These are phyloP conservation scores for Empis livida DNA, from an alignment of 2,888 invertebrate genomes.

Conservation along the genomic window DNA sequence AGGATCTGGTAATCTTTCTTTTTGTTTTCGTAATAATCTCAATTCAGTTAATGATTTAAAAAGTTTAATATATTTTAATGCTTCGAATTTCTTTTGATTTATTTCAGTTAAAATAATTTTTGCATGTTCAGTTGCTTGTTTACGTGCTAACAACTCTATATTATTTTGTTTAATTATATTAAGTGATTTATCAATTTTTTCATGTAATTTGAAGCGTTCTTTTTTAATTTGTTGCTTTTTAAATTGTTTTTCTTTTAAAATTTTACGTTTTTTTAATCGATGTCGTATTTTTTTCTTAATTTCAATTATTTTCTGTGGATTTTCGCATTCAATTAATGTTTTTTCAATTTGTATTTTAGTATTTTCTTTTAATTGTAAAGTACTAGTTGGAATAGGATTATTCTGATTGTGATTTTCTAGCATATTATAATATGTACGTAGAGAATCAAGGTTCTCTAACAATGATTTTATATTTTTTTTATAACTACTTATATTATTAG, in stretches of 20 bases:
- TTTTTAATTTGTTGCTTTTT: conserved; percentile 32
- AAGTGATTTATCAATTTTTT: conserved; percentile 53
- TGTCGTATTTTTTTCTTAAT: conserved; percentile 33
- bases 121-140: conserved; percentile 51
- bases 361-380: not conserved
- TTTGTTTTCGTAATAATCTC: conserved; percentile 36
- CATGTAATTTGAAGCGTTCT: conserved; percentile 40
- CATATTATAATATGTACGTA: too few relatives aligned
- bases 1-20: not conserved
- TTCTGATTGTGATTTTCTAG: too few relatives aligned
- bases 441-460: not conserved
- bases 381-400: too few relatives aligned
- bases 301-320: not conserved
- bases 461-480: not conserved
- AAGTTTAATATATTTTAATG: conserved; percentile 49
- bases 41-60: conserved; percentile 51
- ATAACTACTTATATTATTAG: too few relatives aligned
- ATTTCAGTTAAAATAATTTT: conserved; percentile 59
- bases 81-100: conserved; percentile 54
- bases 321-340: not conserved
- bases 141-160: conserved; percentile 48
- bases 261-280: conserved; percentile 36
- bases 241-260: conserved; percentile 28
- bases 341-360: not conserved
- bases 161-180: conserved; percentile 47